Evolutionary conservation across 1,140 invertebrate species (phyloP), one percentile per base, ranked within the genome.

Genomic region (Drosophila sulfurigaster): DNA sequence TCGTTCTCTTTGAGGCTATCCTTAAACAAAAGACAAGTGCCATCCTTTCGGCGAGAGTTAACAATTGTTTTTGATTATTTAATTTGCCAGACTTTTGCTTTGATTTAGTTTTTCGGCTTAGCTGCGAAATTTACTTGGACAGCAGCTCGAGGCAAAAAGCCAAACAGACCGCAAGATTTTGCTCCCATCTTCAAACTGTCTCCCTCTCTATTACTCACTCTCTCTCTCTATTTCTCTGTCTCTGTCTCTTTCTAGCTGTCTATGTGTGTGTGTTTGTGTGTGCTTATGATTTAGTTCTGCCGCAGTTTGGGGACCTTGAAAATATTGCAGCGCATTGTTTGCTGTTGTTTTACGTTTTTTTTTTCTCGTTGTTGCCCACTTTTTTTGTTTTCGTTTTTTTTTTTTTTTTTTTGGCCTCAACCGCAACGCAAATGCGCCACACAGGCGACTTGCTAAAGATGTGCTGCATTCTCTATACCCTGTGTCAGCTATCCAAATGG

Each of bases 1-100:
- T 8, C 6, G 38, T 15, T 32, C 46, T 32, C 46, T 62, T 49
- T 64, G 48, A 25, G 20, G 46, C 20, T 25, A 25, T 35, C n/a
- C 59, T 52, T 64, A 35, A 25, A 20, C 28, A 64, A 64, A 30
- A 28, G 52, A 15, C 56, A 51, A 59, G 66, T 59, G 43, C 46
- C 25, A 28, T 63, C 28, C 20, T 56, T 65, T 71, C 7, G 59
- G 68, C 52, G 15, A 49, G 15, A 49, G 63, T 56, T 57, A 62
- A 62, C 82, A 86, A 88, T 87, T 88, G 73, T 88, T 88, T 87
- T 88, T 82, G 80, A 83, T 83, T 88, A 81, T 88, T 83, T 89
- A 82, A 88, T 89, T 88, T 89, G 74, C 73, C 83, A 71, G 78
- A 88, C 16, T 88, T 88, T 88, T 83, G 78, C 83, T 88, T 87